Conservation (phyloP, 2,113 vertebrate genomes). For the Planiliza haematocheilus region DNA sequence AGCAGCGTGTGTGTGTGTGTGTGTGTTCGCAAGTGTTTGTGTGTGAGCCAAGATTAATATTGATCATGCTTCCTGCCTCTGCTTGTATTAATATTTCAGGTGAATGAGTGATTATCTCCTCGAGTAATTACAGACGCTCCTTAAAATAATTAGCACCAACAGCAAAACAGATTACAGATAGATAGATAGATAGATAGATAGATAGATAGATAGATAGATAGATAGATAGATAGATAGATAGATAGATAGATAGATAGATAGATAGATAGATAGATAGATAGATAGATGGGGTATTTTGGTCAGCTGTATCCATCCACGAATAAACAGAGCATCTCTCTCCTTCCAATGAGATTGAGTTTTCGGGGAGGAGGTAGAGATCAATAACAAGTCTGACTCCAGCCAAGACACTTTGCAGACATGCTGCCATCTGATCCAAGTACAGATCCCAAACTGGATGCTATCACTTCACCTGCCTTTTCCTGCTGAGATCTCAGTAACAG, state of each 20-base stretch:
- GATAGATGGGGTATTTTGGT: background rate
- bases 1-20: slow-evolving; percentile 30
- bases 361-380: slow-evolving; percentile 36
- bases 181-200: slow-evolving; percentile 8
- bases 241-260: background rate
- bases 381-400: slow-evolving; percentile 50
- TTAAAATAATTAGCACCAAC: slow-evolving; percentile 56
- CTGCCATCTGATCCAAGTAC: slow-evolving; percentile 39
- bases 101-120: slow-evolving; percentile 72
- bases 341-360: slow-evolving; percentile 31
- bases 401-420: slow-evolving; percentile 23
- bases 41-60: slow-evolving; percentile 71
- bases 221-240: background rate
- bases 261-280: background rate
- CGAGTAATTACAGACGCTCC: slow-evolving; percentile 56
- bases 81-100: slow-evolving; percentile 80
- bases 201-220: background rate
- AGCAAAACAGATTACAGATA: slow-evolving; percentile 29
- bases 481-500: slow-evolving; percentile 16
- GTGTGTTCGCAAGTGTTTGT: background rate
- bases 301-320: background rate
- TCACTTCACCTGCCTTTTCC: slow-evolving; percentile 25
- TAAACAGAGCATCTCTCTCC: background rate
- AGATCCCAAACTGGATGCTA: slow-evolving; percentile 44
- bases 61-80: slow-evolving; percentile 71